Evolutionary conservation across 37 sponge, comb jelly and placozoan genomes (phyloP), one percentile per base, ranked within the genome.

Genomic region (Sycon ciliatum): DNA sequence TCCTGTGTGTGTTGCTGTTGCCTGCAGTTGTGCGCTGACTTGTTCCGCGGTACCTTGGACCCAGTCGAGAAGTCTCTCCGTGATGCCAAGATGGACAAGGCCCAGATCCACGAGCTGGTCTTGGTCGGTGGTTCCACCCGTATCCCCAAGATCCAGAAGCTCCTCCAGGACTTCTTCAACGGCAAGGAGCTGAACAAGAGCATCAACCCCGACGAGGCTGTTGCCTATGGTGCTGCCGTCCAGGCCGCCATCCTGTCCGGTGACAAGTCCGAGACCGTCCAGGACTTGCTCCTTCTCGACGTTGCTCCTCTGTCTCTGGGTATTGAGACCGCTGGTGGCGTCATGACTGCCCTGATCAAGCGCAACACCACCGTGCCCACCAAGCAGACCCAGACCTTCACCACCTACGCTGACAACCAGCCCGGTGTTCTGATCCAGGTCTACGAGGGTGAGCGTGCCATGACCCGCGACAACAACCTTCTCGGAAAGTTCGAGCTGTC

Each of bases 131-230:
- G 92, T 1, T 95, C 97, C 31, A 95, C 97, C 39, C 89, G 97
- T 76, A 95, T 95, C 65, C 97, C 97, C 30, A 91, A 85, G 76
- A 88, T 95, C 78, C 97, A 95, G 75, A 88, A 88, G 76, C 87
- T 95, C 23, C 84, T 91, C 27, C 84, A 85, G 36, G 86, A 95
- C 67, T 90, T 95, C 88, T 95, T 95, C 78, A 77, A 76, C 58
- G 92, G 92, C 16, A 91, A 91, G 60, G 92, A 91, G 56, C 92
- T 95, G 57, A 95, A 95, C 78, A 95, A 91, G 68, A 85, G 86
- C 64, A 95, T 95, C 79, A 95, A 95, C 67, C 97, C 97, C 1
- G 97, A 95, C 62, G 97, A 95, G 67, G 97, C 97, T 46, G 97
- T 95, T 28, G 97, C 97, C 37, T 95, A 95, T 69, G 97, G 97